Evolutionary conservation across 2,113 vertebrate genomes (phyloP).

Genomic region (Boulengeromyrus knoepffleri): DNA sequence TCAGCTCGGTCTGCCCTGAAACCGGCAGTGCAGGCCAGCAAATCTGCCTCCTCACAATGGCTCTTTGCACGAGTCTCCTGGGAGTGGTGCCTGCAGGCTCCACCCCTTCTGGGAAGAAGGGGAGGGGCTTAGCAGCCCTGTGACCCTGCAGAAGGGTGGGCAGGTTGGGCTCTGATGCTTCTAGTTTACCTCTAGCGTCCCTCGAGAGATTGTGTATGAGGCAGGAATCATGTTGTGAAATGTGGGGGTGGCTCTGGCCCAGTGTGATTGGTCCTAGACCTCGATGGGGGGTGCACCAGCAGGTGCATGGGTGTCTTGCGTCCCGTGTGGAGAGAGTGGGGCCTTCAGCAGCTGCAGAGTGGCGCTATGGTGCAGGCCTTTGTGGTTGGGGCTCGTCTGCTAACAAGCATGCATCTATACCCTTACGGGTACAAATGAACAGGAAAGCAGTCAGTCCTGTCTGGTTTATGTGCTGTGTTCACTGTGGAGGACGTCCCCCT

Average conservation of each 20-base stretch:
- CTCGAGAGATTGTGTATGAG: background rate
- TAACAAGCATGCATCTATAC: no score
- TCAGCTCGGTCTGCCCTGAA: background rate
- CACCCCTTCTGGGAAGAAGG: background rate
- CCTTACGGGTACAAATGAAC: no score
- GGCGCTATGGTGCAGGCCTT: no score
- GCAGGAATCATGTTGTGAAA: background rate
- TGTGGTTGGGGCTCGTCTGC: no score
- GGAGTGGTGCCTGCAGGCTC: background rate
- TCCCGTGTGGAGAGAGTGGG: background rate
- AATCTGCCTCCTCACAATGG: background rate
- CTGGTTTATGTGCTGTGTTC: no score
- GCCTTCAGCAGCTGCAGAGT: no score
- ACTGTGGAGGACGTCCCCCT: no score
- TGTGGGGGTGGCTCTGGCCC: background rate
- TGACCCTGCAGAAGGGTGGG: background rate
- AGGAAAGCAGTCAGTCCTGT: no score
- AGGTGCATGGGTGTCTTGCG: background rate
- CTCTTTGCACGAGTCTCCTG: background rate
- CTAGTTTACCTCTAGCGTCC: background rate
- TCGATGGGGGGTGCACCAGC: background rate
- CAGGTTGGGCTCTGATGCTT: background rate
- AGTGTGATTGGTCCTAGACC: background rate
- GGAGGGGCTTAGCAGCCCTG: background rate
- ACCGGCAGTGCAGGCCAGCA: background rate